These are phyloP conservation scores for Eciton burchellii DNA, from an alignment of 1,140 invertebrate genomes.

Conservation along the genomic window DNA sequence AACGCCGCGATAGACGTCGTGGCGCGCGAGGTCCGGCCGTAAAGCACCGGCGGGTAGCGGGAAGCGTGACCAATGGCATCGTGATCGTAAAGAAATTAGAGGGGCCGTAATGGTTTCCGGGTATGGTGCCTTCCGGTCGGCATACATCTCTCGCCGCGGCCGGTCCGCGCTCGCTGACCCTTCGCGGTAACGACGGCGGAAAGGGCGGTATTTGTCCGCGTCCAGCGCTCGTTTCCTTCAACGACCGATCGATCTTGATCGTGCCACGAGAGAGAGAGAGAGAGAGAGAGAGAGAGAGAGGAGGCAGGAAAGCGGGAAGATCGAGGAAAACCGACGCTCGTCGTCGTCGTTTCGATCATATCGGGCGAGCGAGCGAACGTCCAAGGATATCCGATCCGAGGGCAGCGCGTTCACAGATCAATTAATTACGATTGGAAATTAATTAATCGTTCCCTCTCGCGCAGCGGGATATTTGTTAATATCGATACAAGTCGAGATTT, in stretches of 20 bases:
- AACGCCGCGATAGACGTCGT: constrained; percentile 24
- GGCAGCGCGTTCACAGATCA: neutral
- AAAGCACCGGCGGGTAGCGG: constrained; percentile 77
- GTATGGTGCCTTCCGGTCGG: constrained; percentile 83
- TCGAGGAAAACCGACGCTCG: neutral
- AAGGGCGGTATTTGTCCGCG: constrained; percentile 73
- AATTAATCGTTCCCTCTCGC: constrained; percentile 49
- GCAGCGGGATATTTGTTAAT: constrained; percentile 16
- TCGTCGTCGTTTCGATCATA: neutral
- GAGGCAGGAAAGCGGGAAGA: too few species aligned
- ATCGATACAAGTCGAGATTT: constrained; percentile 40
- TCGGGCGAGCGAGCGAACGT: neutral
- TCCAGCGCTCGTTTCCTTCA: constrained; percentile 42
- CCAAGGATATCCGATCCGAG: neutral
- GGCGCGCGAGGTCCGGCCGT: constrained; percentile 64
- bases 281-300: too few species aligned
- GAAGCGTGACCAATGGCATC: constrained; percentile 84
- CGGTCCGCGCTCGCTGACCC: constrained; percentile 64
- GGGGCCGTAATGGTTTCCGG: constrained; percentile 84
- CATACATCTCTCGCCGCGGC: constrained; percentile 81
- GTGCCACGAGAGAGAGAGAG: constrained; percentile 13
- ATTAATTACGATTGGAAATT: constrained; percentile 58
- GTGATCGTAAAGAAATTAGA: constrained; percentile 86
- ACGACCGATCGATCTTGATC: constrained; percentile 54
- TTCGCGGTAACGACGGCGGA: constrained; percentile 63